Conservation (phyloP, 2,113 vertebrate genomes). For the Oplegnathus fasciatus region DNA sequence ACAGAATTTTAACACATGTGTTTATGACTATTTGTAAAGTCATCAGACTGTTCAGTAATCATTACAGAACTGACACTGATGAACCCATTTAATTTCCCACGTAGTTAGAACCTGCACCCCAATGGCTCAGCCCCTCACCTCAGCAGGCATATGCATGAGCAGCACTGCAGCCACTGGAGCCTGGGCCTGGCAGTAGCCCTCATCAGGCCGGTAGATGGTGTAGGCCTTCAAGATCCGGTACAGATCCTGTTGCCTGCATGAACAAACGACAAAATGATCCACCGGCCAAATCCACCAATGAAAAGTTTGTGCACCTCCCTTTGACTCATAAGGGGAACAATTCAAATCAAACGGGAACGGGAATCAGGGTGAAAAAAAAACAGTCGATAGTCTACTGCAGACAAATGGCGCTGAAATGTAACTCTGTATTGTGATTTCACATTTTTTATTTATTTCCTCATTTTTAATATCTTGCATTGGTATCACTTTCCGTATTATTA, state of each 20-base stretch:
- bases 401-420: not conserved
- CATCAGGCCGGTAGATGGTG: constrained; percentile 91
- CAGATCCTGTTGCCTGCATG: constrained; percentile 90
- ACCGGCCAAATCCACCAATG: not conserved
- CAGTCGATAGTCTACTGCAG: not conserved
- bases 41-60: not conserved
- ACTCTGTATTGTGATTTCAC: not conserved
- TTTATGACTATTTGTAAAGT: not conserved
- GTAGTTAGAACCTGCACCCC: not conserved
- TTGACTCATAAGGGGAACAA: not conserved
- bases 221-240: constrained; percentile 94
- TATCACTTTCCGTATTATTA: not conserved
- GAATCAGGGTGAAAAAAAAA: not conserved
- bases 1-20: not conserved
- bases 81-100: not conserved
- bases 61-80: not conserved
- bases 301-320: not conserved
- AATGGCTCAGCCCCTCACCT: constrained; percentile 81
- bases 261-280: constrained; percentile 21
- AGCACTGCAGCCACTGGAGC: constrained; percentile 92
- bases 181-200: constrained; percentile 95
- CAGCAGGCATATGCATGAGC: constrained; percentile 96
- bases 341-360: not conserved
- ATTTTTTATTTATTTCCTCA: not conserved
- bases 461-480: not conserved